Evolutionary conservation across 2,113 vertebrate genomes (phyloP).

Genomic region (Heliornis fulica): DNA sequence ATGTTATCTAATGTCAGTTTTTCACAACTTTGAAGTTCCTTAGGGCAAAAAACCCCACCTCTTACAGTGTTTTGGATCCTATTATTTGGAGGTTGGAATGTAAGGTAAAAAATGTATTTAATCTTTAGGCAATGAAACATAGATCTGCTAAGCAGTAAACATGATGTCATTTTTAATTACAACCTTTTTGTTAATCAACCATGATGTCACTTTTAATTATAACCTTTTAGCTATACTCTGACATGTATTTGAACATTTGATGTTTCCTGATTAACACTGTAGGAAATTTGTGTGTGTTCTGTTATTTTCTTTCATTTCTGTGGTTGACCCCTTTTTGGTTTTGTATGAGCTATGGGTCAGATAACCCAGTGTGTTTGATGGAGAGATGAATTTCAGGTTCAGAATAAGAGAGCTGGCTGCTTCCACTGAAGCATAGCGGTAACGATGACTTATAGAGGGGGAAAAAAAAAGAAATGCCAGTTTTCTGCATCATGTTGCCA

Average conservation of each 20-base stretch:
- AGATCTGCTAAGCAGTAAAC: neutral
- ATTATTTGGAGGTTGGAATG: neutral
- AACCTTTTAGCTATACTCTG: neutral
- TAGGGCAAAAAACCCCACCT: neutral
- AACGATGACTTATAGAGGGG: neutral
- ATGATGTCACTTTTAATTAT: neutral
- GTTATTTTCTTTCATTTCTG: neutral
- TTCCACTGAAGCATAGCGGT: neutral
- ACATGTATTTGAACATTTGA: neutral
- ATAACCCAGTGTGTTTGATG: neutral
- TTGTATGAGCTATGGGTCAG: neutral
- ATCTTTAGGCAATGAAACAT: neutral
- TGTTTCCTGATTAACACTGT: neutral
- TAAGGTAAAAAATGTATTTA: neutral
- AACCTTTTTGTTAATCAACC: no score
- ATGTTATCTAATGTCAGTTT: neutral
- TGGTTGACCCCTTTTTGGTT: neutral
- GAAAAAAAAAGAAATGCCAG: neutral
- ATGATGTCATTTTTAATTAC: neutral
- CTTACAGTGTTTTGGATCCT: neutral
- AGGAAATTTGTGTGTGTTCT: neutral
- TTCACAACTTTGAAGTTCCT: neutral
- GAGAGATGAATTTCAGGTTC: neutral
- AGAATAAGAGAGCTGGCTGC: neutral
- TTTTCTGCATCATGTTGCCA: neutral